A percentile compares a stretch with the other conserved stretches of the same genome.
Evolutionary conservation across 2,888 invertebrate species (phyloP).

Genomic region (Sarcophaga caerulescens): DNA sequence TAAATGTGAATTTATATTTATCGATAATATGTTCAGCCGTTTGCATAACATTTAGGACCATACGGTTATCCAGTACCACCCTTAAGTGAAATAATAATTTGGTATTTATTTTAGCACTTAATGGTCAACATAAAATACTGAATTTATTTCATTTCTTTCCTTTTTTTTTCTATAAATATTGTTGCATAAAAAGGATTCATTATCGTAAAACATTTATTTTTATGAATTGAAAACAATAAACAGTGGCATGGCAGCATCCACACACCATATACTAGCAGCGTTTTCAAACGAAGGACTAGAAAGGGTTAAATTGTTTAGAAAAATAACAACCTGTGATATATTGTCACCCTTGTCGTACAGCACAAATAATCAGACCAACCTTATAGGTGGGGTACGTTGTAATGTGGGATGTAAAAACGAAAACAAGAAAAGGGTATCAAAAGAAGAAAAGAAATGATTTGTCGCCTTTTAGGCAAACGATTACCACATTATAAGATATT

Average conservation of each 20-base stretch:
- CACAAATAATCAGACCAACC: slow-evolving; percentile 21
- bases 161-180: slow-evolving; percentile 62
- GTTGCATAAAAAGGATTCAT: slow-evolving; percentile 66
- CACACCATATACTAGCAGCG: slow-evolving; percentile 18
- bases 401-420: background rate
- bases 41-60: slow-evolving; percentile 16
- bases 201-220: slow-evolving; percentile 67
- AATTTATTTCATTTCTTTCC: slow-evolving; percentile 71
- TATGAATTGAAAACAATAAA: slow-evolving; percentile 55
- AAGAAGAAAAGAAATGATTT: slow-evolving; percentile 75
- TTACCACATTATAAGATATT: slow-evolving; percentile 79
- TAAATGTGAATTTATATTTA: background rate
- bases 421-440: slow-evolving; percentile 47
- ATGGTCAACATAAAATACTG: slow-evolving; percentile 78
- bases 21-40: background rate
- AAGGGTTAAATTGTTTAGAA: slow-evolving; percentile 69
- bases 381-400: no score
- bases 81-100: slow-evolving; percentile 75
- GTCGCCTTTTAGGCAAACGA: slow-evolving; percentile 80
- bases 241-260: slow-evolving; percentile 17
- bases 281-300: slow-evolving; percentile 27
- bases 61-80: slow-evolving; percentile 61
- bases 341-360: slow-evolving; percentile 65
- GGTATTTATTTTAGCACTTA: slow-evolving; percentile 75
- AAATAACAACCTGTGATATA: slow-evolving; percentile 64